These are phyloP conservation scores for Cydia amplana DNA, from an alignment of 1,140 invertebrate genomes.

Conservation along the genomic window DNA sequence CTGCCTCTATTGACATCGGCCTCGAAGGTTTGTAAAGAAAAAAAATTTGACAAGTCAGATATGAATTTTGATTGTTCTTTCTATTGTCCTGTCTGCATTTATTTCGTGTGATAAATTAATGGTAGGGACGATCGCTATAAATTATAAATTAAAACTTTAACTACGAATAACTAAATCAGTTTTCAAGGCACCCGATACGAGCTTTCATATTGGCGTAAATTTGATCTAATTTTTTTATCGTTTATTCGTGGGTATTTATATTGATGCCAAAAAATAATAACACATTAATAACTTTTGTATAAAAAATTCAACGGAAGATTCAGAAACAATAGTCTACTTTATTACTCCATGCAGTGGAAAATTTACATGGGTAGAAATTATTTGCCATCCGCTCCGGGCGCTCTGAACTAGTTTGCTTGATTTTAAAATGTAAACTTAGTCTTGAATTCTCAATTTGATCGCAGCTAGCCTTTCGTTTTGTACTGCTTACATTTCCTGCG, in stretches of 20 bases:
- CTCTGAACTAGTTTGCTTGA: slow-evolving; percentile 17
- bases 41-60: neutral
- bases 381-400: slow-evolving; percentile 19
- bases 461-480: neutral
- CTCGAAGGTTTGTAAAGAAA: neutral
- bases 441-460: slow-evolving; percentile 7
- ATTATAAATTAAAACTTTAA: too few species aligned
- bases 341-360: slow-evolving; percentile 25
- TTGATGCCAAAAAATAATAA: too few species aligned
- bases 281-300: too few species aligned
- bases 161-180: too few species aligned
- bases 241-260: too few species aligned
- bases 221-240: too few species aligned
- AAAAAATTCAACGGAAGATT: neutral
- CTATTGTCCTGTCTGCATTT: neutral
- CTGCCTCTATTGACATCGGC: neutral
- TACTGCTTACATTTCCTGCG: neutral
- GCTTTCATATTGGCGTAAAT: too few species aligned
- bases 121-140: too few species aligned
- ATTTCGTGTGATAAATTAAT: too few species aligned
- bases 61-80: neutral
- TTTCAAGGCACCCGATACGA: too few species aligned
- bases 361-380: neutral
- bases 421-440: slow-evolving; percentile 19
- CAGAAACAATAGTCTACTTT: neutral